phyloP scores from a whole-genome alignment of 1,140 invertebrate genomes.

The Colletes gigas region DNA sequence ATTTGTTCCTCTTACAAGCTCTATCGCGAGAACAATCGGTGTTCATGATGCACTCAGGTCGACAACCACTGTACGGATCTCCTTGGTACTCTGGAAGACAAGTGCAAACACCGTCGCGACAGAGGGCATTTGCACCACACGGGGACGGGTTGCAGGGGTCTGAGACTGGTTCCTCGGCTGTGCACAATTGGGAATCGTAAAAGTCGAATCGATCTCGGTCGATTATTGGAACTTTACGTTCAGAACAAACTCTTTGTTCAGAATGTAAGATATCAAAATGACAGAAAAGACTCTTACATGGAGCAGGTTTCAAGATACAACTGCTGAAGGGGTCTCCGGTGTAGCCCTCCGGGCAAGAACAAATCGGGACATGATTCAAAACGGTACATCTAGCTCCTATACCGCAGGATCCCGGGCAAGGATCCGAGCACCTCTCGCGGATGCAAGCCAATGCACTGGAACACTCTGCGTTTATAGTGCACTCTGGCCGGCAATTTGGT shows the following conservation, averaged over 20 bases:
- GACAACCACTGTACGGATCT: conserved; percentile 80
- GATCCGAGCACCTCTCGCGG: conserved; percentile 86
- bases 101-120: conserved; percentile 80
- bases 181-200: not conserved
- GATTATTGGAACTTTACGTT: not conserved
- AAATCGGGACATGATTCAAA: conserved; percentile 85
- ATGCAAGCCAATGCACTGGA: conserved; percentile 83
- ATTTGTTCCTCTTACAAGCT: conserved; percentile 86
- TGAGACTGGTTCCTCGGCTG: conserved; percentile 21
- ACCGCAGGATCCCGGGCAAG: conserved; percentile 87
- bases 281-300: conserved; percentile 59
- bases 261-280: not conserved
- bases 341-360: conserved; percentile 85
- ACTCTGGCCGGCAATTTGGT: conserved; percentile 87
- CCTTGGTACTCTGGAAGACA: conserved; percentile 79
- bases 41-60: conserved; percentile 87
- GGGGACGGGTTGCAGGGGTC: conserved; percentile 77
- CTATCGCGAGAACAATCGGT: conserved; percentile 84
- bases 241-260: not conserved
- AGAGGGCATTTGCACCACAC: conserved; percentile 82
- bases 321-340: conserved; percentile 87
- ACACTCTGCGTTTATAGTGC: conserved; percentile 85
- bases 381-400: conserved; percentile 84
- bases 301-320: conserved; percentile 75
- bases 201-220: too few species aligned